Conservation (phyloP, 2,113 vertebrate species). For the Argyrosomus japonicus region DNA sequence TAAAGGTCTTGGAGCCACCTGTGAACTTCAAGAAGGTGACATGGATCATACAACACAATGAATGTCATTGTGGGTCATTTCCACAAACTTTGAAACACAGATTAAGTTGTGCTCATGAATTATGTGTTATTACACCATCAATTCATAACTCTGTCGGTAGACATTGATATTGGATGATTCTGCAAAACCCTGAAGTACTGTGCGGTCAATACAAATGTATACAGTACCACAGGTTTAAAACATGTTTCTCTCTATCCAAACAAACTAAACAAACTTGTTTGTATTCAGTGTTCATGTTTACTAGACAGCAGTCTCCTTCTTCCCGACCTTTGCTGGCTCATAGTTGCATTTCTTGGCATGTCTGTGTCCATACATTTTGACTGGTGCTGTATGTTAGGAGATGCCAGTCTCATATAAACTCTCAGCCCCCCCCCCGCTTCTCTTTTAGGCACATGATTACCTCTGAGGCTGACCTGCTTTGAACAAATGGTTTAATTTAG, state of each 20-base stretch:
- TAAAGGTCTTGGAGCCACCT: background rate
- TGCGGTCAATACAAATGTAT: background rate
- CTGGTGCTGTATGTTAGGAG: background rate
- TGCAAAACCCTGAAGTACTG: background rate
- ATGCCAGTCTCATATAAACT: background rate
- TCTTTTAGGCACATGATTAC: conserved; percentile 14
- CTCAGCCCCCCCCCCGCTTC: background rate
- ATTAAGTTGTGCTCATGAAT: background rate
- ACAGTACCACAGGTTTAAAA: background rate
- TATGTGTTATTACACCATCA: background rate
- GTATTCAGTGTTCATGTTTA: background rate
- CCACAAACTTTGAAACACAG: background rate
- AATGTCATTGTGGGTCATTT: background rate
- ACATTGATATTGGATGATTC: background rate
- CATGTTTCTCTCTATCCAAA: too few species aligned
- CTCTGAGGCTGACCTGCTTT: conserved; percentile 47
- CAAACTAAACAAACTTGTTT: background rate
- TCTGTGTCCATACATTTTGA: background rate
- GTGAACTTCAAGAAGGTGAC: background rate
- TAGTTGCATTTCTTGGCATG: background rate
- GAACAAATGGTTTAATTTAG: conserved; percentile 57
- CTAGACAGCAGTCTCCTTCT: background rate
- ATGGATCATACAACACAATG: background rate
- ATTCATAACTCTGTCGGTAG: background rate
- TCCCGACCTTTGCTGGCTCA: background rate